Conservation (phyloP, 2,113 vertebrate genomes). For the human (Homo sapiens) region DNA sequence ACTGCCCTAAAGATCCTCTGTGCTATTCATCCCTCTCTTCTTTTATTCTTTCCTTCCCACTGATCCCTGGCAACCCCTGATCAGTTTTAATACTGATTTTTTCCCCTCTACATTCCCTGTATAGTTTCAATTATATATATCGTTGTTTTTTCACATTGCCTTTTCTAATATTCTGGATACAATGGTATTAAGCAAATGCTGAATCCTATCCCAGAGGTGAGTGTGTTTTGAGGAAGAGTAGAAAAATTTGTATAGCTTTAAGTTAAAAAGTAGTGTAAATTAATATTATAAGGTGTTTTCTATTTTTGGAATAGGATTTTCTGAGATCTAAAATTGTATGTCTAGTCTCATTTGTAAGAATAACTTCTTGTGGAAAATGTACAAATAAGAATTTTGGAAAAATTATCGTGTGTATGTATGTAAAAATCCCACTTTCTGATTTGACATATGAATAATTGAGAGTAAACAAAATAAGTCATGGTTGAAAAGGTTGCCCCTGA, state of each 20-base stretch:
- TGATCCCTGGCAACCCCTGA: neutral
- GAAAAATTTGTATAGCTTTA: conserved; percentile 46
- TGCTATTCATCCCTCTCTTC: neutral
- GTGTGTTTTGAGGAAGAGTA: conserved; percentile 50
- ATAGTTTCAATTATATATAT: conserved; percentile 35
- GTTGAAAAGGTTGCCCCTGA: conserved; percentile 66
- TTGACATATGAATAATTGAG: conserved; percentile 66
- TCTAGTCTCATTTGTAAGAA: conserved; percentile 39
- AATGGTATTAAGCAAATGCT: conserved; percentile 47
- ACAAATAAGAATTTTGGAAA: conserved; percentile 59
- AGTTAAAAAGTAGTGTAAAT: conserved; percentile 57
- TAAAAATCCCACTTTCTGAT: conserved; percentile 53
- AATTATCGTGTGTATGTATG: conserved; percentile 29
- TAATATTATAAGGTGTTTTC: conserved; percentile 36
- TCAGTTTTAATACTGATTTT: conserved; percentile 44
- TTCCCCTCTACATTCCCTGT: neutral
- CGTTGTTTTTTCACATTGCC: neutral
- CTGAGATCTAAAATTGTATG: conserved; percentile 33
- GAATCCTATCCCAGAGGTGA: conserved; percentile 58
- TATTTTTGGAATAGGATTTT: conserved; percentile 35
- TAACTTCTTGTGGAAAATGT: conserved; percentile 47
- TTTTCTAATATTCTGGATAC: conserved; percentile 45
- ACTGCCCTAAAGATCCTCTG: neutral
- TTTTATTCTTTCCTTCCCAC: too few relatives aligned
- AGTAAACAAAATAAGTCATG: conserved; percentile 66